phyloP scores from a whole-genome alignment of 2,797 vertebrate species.

The Brachyrhaphis roseni region DNA sequence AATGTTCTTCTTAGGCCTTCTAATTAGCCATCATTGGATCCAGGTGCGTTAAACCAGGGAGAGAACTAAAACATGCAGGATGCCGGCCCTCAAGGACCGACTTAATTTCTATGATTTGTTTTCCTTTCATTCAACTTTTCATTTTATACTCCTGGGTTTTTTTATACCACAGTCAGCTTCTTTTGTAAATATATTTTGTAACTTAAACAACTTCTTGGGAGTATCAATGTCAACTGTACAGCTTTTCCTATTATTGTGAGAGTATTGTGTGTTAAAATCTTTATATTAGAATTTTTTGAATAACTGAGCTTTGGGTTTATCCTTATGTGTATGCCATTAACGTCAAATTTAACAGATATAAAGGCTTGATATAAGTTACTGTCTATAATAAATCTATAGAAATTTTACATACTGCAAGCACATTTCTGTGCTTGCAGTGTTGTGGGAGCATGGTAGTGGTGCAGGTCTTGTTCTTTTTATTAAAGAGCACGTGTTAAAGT shows the following conservation, averaged over 20 bases:
- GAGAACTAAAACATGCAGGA: no score
- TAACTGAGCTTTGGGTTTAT: neutral
- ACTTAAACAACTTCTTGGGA: neutral
- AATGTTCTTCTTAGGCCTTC: no score
- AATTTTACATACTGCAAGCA: neutral
- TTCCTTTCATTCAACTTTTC: neutral
- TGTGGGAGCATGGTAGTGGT: constrained; percentile 7
- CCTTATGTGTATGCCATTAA: neutral
- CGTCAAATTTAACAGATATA: neutral
- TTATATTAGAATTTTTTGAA: neutral
- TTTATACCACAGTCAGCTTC: neutral
- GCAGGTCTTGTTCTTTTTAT: constrained; percentile 28
- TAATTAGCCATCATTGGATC: no score
- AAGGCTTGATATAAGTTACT: neutral
- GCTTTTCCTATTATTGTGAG: neutral
- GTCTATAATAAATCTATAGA: neutral
- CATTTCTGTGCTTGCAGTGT: neutral
- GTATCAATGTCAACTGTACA: neutral
- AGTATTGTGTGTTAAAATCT: neutral
- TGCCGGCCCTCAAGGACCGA: no score
- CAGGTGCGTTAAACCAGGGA: no score
- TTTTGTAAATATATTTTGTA: neutral
- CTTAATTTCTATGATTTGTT: neutral
- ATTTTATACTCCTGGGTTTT: neutral
- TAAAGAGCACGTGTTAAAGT: constrained; percentile 33